These are phyloP conservation scores for Notolepis coatsorum DNA, from an alignment of 2,797 vertebrate genomes.

Conservation along the genomic window DNA sequence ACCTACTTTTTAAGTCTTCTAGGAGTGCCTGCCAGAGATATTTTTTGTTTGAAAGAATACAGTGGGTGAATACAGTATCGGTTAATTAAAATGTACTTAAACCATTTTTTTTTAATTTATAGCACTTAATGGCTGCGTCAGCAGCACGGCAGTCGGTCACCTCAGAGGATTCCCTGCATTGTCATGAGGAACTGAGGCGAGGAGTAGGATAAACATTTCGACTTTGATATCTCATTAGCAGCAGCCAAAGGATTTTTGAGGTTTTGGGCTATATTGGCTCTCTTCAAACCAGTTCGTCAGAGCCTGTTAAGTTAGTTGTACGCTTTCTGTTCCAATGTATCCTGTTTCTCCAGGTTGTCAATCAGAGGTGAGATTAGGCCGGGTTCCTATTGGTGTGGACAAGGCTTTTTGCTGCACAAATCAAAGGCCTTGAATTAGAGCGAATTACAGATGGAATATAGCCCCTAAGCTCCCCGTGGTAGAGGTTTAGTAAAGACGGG, in stretches of 20 bases:
- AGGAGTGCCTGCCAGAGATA: slow-evolving; percentile 77
- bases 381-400: slow-evolving; percentile 46
- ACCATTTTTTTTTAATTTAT: slow-evolving; percentile 66
- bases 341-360: slow-evolving; percentile 50
- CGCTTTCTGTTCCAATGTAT: slow-evolving; percentile 46
- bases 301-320: slow-evolving; percentile 45
- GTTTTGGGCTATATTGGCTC: slow-evolving; percentile 61
- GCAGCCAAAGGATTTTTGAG: slow-evolving; percentile 52
- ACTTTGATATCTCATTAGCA: slow-evolving; percentile 71
- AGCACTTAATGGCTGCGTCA: slow-evolving; percentile 71
- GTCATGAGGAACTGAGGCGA: slow-evolving; percentile 50
- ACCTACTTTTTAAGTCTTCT: slow-evolving; percentile 82
- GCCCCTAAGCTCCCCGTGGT: slow-evolving; percentile 17
- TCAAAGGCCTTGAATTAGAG: slow-evolving; percentile 43
- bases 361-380: slow-evolving; percentile 37
- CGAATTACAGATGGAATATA: slow-evolving; percentile 57
- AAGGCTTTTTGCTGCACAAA: slow-evolving; percentile 51
- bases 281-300: slow-evolving; percentile 56
- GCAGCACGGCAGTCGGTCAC: slow-evolving; percentile 64
- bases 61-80: slow-evolving; percentile 72
- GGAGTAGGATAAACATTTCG: slow-evolving; percentile 60
- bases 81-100: slow-evolving; percentile 75
- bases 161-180: slow-evolving; percentile 68
- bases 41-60: slow-evolving; percentile 72
- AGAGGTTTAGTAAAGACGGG: slow-evolving; percentile 47